These are phyloP conservation scores for Elephantulus edwardii DNA, from an alignment of 2,113 vertebrate genomes.

Conservation along the genomic window DNA sequence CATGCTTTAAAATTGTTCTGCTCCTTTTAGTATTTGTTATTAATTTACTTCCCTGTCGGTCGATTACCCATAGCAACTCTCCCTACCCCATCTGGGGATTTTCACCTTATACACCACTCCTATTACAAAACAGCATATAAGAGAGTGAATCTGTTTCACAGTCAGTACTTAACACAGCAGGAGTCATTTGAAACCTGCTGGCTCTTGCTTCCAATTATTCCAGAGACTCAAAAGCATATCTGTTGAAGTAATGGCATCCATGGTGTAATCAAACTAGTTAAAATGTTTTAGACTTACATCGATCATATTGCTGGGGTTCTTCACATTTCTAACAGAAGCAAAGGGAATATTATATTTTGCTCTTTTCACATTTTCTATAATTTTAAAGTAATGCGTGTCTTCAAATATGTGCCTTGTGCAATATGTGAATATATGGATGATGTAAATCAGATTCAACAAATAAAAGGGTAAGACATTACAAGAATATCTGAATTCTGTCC, in stretches of 20 bases:
- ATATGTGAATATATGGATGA: not conserved
- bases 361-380: not conserved
- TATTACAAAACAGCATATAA: constrained; percentile 69
- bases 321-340: constrained; percentile 66
- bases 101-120: constrained; percentile 68
- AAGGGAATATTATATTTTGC: not conserved
- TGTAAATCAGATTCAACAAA: not conserved
- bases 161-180: constrained; percentile 77
- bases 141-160: constrained; percentile 73
- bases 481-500: not conserved
- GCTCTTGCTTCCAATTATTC: constrained; percentile 83
- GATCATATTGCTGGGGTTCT: constrained; percentile 73
- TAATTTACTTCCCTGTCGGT: constrained; percentile 62
- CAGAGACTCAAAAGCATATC: constrained; percentile 74
- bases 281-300: constrained; percentile 68
- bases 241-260: constrained; percentile 77
- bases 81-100: constrained; percentile 45
- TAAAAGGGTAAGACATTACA: not conserved
- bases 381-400: not conserved
- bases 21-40: constrained; percentile 47
- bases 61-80: constrained; percentile 19
- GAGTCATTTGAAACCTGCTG: constrained; percentile 81
- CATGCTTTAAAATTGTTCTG: constrained; percentile 37
- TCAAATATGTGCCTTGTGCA: not conserved
- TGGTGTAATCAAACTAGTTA: constrained; percentile 81